Conservation (phyloP, 2,113 vertebrate genomes). For the Gopherus flavomarginatus region DNA sequence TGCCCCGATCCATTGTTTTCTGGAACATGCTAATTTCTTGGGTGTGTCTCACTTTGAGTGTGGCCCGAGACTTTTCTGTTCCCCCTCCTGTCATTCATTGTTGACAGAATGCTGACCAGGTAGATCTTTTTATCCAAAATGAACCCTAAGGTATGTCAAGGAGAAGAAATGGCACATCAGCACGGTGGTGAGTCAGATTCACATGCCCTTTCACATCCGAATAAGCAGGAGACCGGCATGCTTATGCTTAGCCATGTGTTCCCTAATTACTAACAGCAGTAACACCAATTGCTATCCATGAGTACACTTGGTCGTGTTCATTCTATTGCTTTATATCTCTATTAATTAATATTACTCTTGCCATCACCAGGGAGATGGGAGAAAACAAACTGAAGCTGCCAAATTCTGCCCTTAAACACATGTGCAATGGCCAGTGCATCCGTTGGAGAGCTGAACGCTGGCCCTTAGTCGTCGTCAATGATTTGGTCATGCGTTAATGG, state of each 20-base stretch:
- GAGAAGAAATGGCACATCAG: accelerated
- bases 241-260: background rate
- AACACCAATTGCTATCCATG: background rate
- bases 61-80: background rate
- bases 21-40: background rate
- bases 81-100: accelerated
- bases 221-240: background rate
- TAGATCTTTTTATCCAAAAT: too few species aligned
- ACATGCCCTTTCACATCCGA: background rate
- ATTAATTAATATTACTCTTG: background rate
- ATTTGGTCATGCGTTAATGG: background rate
- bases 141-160: background rate
- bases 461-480: accelerated
- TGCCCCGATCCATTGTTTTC: background rate
- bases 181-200: accelerated
- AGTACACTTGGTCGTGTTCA: background rate
- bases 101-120: too few species aligned
- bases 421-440: accelerated
- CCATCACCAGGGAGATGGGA: accelerated
- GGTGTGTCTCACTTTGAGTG: too few species aligned
- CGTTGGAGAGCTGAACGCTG: background rate
- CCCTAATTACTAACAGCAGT: background rate
- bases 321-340: background rate
- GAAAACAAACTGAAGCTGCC: background rate
- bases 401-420: accelerated